phyloP scores from a whole-genome alignment of 2,113 vertebrate species.

The Eleginops maclovinus region DNA sequence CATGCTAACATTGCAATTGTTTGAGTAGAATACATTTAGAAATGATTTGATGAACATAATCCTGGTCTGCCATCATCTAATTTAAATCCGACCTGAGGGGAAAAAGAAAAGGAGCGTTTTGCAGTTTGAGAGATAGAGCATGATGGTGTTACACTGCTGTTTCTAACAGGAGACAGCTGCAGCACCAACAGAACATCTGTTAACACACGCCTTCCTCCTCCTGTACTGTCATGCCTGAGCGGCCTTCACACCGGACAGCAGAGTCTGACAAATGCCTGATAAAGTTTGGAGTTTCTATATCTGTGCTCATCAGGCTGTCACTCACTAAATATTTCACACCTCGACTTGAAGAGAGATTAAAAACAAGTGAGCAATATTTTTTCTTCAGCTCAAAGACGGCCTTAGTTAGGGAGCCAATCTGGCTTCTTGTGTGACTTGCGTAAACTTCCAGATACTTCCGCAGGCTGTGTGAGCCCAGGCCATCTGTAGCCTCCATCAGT shows the following conservation, averaged over 20 bases:
- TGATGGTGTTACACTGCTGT: conserved; percentile 25
- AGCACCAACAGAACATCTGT: conserved; percentile 74
- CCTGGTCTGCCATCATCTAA: background rate
- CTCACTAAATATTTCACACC: conserved; percentile 63
- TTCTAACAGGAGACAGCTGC: conserved; percentile 69
- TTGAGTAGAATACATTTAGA: background rate
- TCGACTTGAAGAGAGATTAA: conserved; percentile 54
- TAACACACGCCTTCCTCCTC: conserved; percentile 52
- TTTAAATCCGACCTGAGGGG: conserved; percentile 15
- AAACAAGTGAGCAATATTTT: conserved; percentile 50
- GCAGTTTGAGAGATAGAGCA: conserved; percentile 49
- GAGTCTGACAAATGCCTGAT: conserved; percentile 66
- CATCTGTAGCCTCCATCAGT: conserved; percentile 72
- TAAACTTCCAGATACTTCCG: conserved; percentile 70
- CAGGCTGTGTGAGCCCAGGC: conserved; percentile 68
- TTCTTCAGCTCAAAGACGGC: conserved; percentile 24
- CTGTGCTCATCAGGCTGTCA: conserved; percentile 63
- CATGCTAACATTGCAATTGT: background rate
- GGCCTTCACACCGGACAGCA: conserved; percentile 58
- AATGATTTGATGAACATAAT: background rate
- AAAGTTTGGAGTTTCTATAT: conserved; percentile 62
- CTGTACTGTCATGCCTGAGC: conserved; percentile 63
- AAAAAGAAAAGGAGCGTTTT: background rate
- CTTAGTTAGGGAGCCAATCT: conserved; percentile 57
- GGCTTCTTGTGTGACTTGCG: conserved; percentile 66